Evolutionary conservation across 1,140 invertebrate species (phyloP), one percentile per base, ranked within the genome.

Genomic region (Phthorimaea operculella): DNA sequence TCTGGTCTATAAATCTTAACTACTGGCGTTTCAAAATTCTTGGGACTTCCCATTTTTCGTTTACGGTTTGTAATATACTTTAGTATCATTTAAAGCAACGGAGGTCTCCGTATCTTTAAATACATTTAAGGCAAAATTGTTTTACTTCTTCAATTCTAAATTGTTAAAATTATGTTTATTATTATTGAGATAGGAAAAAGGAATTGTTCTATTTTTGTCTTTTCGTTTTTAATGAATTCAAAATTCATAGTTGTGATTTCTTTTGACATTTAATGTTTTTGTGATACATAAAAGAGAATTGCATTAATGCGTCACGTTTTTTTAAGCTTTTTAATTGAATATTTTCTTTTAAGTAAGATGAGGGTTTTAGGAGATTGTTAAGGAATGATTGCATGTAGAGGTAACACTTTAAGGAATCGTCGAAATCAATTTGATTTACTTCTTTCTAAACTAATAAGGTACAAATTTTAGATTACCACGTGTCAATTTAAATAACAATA

Each of bases 211-310:
- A 76, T 81, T 79, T 76, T 77, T 74, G 60, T 79, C 63, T 57
- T 75, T 83, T 75, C 64, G 63, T 74, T 79, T 79, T 58, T 72
- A 79, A 73, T 84, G 82, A 85, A 85, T 85, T 83, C 56, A 75
- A 80, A 85, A 85, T 85, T 85, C 82, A 85, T 80, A 85, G 59
- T 79, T 83, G 82, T 85, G 82, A 85, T 85, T 85, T 82, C 72
- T 80, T 85, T 83, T 74, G 79, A 85, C 82, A 85, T 85, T 76
- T 79, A 85, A 85, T 85, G 82, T 85, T 85, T 82, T 83, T 85
- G 79, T 85, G 82, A 85, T 85, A 85, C 70, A 70, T 73, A 74
- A 78, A 74, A 75, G 63, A 76, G 68, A 71, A 72, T 72, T 76
- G 78, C 79, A 82, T 80, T 75, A 83, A 80, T 83, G 78, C 81